A percentile compares a stretch with the other conserved stretches of the same genome.
Evolutionary conservation across 1,140 invertebrate genomes (phyloP).

Genomic region (Zeugodacus cucurbitae): DNA sequence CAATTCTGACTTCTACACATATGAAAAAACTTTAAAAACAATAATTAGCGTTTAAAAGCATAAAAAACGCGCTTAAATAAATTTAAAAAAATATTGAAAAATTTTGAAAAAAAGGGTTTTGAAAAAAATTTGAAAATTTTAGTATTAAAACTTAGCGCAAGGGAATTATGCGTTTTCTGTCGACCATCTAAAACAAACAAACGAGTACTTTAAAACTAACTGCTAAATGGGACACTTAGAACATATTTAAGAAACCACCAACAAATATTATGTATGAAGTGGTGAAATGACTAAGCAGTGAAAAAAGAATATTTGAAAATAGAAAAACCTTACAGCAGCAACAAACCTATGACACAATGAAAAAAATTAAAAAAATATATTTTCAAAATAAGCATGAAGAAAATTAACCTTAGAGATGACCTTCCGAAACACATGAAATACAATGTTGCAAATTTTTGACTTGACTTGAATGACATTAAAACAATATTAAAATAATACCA

Average conservation of each 20-base stretch:
- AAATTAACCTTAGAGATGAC: not conserved
- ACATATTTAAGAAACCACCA: not conserved
- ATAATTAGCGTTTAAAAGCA: not conserved
- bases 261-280: not conserved
- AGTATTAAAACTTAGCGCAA: not conserved
- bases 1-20: not conserved
- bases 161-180: not conserved
- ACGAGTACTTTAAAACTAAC: not conserved
- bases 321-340: not conserved
- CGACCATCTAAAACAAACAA: not conserved
- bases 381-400: not conserved
- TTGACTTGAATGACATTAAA: not conserved
- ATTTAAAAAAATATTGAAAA: not conserved
- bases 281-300: not conserved
- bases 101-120: not conserved
- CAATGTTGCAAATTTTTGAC: too few species aligned
- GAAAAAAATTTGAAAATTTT: not conserved
- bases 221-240: not conserved
- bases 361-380: not conserved
- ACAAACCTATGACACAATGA: not conserved
- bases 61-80: not conserved
- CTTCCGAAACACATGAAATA: too few species aligned
- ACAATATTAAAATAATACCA: not conserved
- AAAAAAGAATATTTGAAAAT: not conserved
- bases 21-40: not conserved